phyloP scores from a whole-genome alignment of 2,113 vertebrate species.

The Dasypus novemcinctus region DNA sequence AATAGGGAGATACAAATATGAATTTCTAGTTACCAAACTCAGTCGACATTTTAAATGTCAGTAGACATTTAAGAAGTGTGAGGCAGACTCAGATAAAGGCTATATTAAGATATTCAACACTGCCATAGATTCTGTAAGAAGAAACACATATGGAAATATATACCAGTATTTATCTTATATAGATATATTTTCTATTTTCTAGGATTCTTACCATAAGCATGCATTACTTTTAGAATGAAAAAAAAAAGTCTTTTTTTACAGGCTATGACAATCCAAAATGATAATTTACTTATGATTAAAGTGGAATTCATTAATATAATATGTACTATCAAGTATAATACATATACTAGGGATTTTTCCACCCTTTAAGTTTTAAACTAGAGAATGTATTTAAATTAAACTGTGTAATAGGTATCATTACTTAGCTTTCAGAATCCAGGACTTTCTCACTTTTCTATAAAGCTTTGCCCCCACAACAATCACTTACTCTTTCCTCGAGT shows the following conservation, averaged over 20 bases:
- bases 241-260: background rate
- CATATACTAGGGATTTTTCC: background rate
- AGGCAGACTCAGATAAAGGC: background rate
- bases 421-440: background rate
- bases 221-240: background rate
- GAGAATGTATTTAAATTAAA: background rate
- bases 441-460: background rate
- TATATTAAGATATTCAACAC: background rate
- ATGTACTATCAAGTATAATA: background rate
- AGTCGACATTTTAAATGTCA: no score
- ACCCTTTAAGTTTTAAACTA: background rate
- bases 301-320: slow-evolving; percentile 12
- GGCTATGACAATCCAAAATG: background rate
- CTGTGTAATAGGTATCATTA: background rate
- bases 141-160: background rate
- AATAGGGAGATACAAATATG: background rate
- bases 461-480: background rate
- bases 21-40: background rate
- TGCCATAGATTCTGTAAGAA: background rate
- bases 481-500: background rate
- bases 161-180: background rate
- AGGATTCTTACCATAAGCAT: background rate
- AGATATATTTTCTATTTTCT: background rate
- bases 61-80: background rate
- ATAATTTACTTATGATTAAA: slow-evolving; percentile 34